Evolutionary conservation across 2,113 vertebrate genomes (phyloP), one percentile per base, ranked within the genome.

Genomic region (Paramisgurnus dabryanus): DNA sequence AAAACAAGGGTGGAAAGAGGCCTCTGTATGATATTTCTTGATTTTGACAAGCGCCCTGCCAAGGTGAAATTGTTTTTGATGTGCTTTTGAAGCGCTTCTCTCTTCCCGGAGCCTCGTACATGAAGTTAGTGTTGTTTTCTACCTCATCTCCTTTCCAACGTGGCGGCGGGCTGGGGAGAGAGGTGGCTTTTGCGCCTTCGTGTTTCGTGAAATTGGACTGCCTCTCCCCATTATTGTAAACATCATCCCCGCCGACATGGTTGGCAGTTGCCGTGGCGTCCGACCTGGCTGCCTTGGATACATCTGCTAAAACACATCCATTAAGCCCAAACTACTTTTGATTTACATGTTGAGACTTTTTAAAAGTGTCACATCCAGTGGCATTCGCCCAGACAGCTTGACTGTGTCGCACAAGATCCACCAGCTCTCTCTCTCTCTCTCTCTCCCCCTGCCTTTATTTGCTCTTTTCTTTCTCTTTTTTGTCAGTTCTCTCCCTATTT

Each of bases 141-240:
- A 91, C 89, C 91, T 91, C 91, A 91, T 94, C 92, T 93, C 89
- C 92, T 93, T 88, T 90, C 88, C 91, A 89, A 91, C 88, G 89
- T 90, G 89, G 89, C 47, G 79, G 85, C 86, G 85, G 85, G 87
- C 81, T 80, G 87, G 84, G 43, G 79, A 83, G 89, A 91, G 89
- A 90, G 91, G 91, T 89, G 89, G 90, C 90, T 90, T 87, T 83
- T 87, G 85, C 82, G 86, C 86, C 87, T 90, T 86, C 87, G 87
- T 91, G 92, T 93, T 89, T 89, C 86, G 86, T 88, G 93, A 93
- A 93, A 94, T 94, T 94, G 93, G 91, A 92, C 92, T 94, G 92
- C 92, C 93, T 94, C 89, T 92, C 89, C 87, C 90, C 87, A 94
- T 94, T 94, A 93, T 90, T 90, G 91, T 92, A 93, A 93, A 92